Evolutionary conservation across 2,888 invertebrate species (phyloP).

Genomic region (Monopis laevigella): DNA sequence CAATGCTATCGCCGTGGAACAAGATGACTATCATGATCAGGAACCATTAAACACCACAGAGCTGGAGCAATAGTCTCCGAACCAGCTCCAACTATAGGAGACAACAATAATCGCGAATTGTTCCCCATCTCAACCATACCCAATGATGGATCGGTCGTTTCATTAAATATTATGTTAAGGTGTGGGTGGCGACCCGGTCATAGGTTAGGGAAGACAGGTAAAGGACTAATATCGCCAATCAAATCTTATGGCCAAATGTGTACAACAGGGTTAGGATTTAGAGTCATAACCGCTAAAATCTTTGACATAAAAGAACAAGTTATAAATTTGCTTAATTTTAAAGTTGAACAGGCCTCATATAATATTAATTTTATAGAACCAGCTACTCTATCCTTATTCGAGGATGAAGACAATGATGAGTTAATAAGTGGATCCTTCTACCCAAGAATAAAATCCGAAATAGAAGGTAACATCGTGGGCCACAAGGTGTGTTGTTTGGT

Average conservation of each 20-base stretch:
- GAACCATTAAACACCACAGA: background rate
- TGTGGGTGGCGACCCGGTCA: too few relatives aligned
- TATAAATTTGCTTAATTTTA: background rate
- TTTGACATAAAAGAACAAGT: background rate
- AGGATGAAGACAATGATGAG: background rate
- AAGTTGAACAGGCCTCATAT: background rate
- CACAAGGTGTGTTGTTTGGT: background rate
- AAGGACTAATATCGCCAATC: too few relatives aligned
- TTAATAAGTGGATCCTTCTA: background rate
- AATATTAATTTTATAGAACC: too few relatives aligned
- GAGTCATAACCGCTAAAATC: background rate
- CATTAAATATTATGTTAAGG: background rate
- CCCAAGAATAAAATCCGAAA: background rate
- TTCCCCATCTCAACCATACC: background rate
- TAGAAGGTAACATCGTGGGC: background rate
- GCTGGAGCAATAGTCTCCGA: too few relatives aligned
- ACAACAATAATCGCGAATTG: too few relatives aligned
- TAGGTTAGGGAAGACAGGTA: too few relatives aligned
- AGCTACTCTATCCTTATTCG: background rate
- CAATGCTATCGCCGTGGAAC: background rate
- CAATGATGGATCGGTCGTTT: background rate
- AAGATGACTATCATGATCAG: background rate
- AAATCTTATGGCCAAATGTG: too few relatives aligned
- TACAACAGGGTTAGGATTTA: too few relatives aligned
- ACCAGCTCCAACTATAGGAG: background rate